phyloP scores from a whole-genome alignment of 1,140 invertebrate species.

The Paraescarpia echinospica region DNA sequence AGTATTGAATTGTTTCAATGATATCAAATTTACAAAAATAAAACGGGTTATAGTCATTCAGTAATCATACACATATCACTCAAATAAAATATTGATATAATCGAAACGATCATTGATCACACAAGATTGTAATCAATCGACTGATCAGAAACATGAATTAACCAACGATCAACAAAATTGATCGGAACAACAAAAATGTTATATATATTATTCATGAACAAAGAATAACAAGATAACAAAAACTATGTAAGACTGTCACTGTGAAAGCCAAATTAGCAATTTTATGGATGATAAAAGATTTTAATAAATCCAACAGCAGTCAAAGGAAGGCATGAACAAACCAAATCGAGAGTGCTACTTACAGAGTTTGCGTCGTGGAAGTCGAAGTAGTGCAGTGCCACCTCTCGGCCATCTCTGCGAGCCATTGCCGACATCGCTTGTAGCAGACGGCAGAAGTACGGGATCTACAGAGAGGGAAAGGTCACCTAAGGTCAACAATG shows the following conservation, averaged over 20 bases:
- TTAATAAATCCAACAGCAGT: neutral
- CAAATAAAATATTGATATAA: no score
- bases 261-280: neutral
- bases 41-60: no score
- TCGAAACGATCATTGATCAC: no score
- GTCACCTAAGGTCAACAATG: neutral
- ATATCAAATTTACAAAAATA: no score
- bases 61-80: no score
- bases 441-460: conserved; percentile 57
- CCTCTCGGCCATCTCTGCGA: conserved; percentile 52
- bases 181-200: no score
- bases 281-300: neutral
- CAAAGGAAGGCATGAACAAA: neutral
- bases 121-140: no score
- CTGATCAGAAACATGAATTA: no score
- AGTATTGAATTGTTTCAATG: no score
- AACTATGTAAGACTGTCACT: neutral
- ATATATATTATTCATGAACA: no score
- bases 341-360: conserved; percentile 35
- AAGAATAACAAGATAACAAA: no score
- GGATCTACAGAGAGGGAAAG: conserved; percentile 48
- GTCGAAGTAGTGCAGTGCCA: conserved; percentile 62
- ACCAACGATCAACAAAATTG: no score
- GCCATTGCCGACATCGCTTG: conserved; percentile 60
- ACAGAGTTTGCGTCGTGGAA: conserved; percentile 59